Evolutionary conservation across 2,888 invertebrate genomes (phyloP).

Genomic region (Buathra laborator): DNA sequence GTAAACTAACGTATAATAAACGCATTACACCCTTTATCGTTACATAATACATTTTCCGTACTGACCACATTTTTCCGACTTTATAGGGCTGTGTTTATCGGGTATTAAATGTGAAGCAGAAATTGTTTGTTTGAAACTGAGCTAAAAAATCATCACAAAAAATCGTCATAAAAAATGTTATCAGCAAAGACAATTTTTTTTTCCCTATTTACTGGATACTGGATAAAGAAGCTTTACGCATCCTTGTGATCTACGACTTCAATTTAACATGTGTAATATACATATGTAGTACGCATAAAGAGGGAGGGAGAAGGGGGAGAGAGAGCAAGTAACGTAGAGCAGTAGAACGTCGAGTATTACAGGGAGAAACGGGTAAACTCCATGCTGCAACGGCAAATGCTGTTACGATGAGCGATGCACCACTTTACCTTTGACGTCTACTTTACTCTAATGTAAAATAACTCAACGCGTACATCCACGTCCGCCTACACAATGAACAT

Average conservation of each 20-base stretch:
- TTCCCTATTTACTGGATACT: not conserved
- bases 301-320: not conserved
- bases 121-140: not conserved
- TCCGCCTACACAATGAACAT: constrained; percentile 25
- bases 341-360: not conserved
- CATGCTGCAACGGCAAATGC: constrained; percentile 44
- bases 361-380: constrained; percentile 37
- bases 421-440: constrained; percentile 67
- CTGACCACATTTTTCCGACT: not conserved
- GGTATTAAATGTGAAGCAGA: not conserved
- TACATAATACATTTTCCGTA: not conserved
- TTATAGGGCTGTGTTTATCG: not conserved
- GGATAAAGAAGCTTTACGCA: not conserved
- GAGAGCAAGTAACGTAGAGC: constrained; percentile 16
- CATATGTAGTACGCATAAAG: not conserved
- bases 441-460: constrained; percentile 63
- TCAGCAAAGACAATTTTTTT: not conserved
- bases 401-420: constrained; percentile 67
- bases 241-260: constrained; percentile 54
- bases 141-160: not conserved
- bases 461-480: constrained; percentile 32
- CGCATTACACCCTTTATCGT: not conserved
- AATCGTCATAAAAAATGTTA: not conserved
- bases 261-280: constrained; percentile 43
- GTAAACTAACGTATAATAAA: too few relatives aligned